phyloP scores from a whole-genome alignment of 2,888 invertebrate genomes.

The Aleiodes leptofemur region DNA sequence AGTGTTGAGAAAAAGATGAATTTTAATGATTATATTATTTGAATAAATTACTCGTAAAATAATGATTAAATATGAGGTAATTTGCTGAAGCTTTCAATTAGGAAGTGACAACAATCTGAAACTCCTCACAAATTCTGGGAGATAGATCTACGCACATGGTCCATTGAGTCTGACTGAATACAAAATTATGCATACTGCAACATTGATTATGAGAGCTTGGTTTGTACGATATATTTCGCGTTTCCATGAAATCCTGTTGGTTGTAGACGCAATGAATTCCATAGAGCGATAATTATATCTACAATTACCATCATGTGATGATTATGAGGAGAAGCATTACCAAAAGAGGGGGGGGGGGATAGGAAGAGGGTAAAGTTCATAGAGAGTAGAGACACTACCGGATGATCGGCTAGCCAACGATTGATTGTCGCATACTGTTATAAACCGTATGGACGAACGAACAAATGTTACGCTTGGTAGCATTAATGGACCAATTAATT shows the following conservation, averaged over 20 bases:
- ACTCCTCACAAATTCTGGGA: slow-evolving; percentile 13
- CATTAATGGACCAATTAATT: slow-evolving; percentile 73
- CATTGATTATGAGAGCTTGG: slow-evolving; percentile 49
- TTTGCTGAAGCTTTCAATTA: slow-evolving; percentile 8
- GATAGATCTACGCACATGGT: slow-evolving; percentile 51
- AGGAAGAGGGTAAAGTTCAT: slow-evolving; percentile 8
- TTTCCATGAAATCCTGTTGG: slow-evolving; percentile 3
- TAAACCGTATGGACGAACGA: slow-evolving; percentile 51
- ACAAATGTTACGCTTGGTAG: slow-evolving; percentile 71
- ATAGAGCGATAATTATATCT: slow-evolving; percentile 16
- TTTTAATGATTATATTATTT: not conserved
- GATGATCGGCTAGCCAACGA: slow-evolving; percentile 37
- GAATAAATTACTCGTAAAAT: slow-evolving; percentile 7
- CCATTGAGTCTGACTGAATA: slow-evolving; percentile 56
- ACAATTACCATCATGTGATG: slow-evolving; percentile 31
- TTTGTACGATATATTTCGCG: slow-evolving; percentile 23
- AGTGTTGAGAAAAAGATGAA: slow-evolving; percentile 1
- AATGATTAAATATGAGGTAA: slow-evolving; percentile 13
- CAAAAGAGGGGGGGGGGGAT: slow-evolving; percentile 4
- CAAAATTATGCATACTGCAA: slow-evolving; percentile 51
- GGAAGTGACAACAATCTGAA: slow-evolving; percentile 10
- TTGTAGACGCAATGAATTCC: slow-evolving; percentile 13
- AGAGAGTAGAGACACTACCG: slow-evolving; percentile 31
- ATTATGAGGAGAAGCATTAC: slow-evolving; percentile 38
- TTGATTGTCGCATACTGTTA: slow-evolving; percentile 37